phyloP scores from a whole-genome alignment of 2,888 invertebrate species.

The Dryadula phaetusa region DNA sequence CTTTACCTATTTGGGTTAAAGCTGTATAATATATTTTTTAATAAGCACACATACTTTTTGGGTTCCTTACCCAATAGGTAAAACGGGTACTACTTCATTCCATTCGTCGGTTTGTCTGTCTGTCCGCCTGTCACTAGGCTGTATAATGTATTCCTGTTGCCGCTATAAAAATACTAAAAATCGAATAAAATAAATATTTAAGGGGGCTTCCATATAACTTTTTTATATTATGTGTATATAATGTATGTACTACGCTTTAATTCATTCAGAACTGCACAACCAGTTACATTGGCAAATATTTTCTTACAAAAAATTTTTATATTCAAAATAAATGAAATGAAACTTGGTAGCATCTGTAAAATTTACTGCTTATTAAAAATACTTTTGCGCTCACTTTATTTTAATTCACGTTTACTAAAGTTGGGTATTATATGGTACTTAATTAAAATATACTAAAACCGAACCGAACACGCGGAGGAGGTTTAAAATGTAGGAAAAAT shows the following conservation, averaged over 20 bases:
- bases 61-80: too few relatives aligned
- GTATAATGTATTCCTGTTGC: too few relatives aligned
- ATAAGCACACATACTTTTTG: too few relatives aligned
- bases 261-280: slow-evolving; percentile 21
- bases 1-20: too few relatives aligned
- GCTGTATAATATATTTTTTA: too few relatives aligned
- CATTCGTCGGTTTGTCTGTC: too few relatives aligned
- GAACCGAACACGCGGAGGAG: too few relatives aligned
- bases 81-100: too few relatives aligned
- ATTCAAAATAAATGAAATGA: slow-evolving; percentile 28
- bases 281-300: slow-evolving; percentile 29
- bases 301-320: slow-evolving; percentile 44
- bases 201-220: too few relatives aligned
- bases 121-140: too few relatives aligned
- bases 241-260: slow-evolving; percentile 17
- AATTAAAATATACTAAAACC: slow-evolving; percentile 11
- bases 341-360: slow-evolving; percentile 27
- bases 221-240: background rate
- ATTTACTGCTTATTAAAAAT: slow-evolving; percentile 43
- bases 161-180: too few relatives aligned
- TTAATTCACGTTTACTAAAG: slow-evolving; percentile 25
- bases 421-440: background rate
- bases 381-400: slow-evolving; percentile 35
- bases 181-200: too few relatives aligned
- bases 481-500: slow-evolving; percentile 5